phyloP scores from a whole-genome alignment of 2,888 invertebrate species.

The Cyrtodaria siliqua region DNA sequence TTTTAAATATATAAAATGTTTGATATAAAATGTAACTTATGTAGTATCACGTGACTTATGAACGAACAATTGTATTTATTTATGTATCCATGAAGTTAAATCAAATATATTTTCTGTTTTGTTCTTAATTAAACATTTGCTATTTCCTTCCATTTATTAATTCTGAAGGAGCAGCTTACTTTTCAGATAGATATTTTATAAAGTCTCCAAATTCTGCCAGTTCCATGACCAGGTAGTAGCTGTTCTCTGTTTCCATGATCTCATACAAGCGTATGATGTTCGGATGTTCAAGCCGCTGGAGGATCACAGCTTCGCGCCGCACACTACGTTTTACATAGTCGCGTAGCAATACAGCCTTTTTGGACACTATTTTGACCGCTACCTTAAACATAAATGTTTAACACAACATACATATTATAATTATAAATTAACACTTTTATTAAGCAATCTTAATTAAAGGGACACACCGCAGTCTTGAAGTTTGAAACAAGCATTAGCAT shows the following conservation, averaged over 20 bases:
- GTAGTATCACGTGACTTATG: too few relatives aligned
- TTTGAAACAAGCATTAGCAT: too few relatives aligned
- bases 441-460: too few relatives aligned
- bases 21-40: too few relatives aligned
- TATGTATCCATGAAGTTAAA: too few relatives aligned
- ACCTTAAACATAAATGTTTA: constrained; percentile 67
- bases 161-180: constrained; percentile 66
- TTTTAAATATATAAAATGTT: too few relatives aligned
- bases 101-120: too few relatives aligned
- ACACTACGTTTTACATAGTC: constrained; percentile 79
- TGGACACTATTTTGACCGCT: constrained; percentile 82
- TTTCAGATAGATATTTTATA: constrained; percentile 75
- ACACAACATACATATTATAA: background rate
- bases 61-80: too few relatives aligned
- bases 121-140: too few relatives aligned
- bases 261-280: constrained; percentile 80
- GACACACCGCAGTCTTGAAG: too few relatives aligned
- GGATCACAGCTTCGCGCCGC: constrained; percentile 80
- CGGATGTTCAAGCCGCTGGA: constrained; percentile 80
- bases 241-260: constrained; percentile 83
- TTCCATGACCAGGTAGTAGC: constrained; percentile 83
- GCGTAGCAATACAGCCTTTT: constrained; percentile 74
- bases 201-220: constrained; percentile 78
- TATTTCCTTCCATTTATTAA: too few relatives aligned
- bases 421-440: too few relatives aligned